These are phyloP conservation scores for Tolypeutes matacus DNA, from an alignment of 2,797 vertebrate species.

Conservation along the genomic window DNA sequence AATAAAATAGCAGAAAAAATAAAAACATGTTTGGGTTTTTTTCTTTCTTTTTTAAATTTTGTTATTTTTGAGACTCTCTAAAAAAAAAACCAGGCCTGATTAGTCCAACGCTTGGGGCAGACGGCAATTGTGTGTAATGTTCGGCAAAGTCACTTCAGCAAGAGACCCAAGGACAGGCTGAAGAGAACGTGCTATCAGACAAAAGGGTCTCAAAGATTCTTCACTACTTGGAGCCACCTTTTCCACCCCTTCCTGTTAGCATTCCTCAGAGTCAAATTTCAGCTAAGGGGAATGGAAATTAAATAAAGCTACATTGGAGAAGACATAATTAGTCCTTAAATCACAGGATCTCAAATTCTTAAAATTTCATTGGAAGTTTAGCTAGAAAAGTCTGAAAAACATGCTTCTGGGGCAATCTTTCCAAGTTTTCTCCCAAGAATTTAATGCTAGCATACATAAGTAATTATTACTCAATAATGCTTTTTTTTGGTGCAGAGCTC, in stretches of 20 bases:
- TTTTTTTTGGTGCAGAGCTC: constrained; percentile 18
- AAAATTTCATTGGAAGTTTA: constrained; percentile 71
- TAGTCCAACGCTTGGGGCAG: constrained; percentile 59
- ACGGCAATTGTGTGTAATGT: constrained; percentile 27
- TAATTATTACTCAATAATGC: constrained; percentile 61
- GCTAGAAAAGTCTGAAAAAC: constrained; percentile 52
- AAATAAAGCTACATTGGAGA: constrained; percentile 77
- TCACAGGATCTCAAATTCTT: constrained; percentile 72
- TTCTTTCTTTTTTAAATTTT: not conserved
- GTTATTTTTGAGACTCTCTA: not conserved
- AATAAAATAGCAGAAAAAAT: constrained; percentile 67
- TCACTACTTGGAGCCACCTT: constrained; percentile 10
- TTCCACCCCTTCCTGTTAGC: constrained; percentile 74
- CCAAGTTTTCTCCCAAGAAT: constrained; percentile 52
- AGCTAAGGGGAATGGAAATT: constrained; percentile 78
- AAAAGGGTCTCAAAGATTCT: constrained; percentile 54
- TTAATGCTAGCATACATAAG: constrained; percentile 54
- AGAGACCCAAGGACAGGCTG: not conserved
- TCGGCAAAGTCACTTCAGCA: constrained; percentile 46
- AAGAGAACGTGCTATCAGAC: constrained; percentile 55
- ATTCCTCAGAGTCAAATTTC: constrained; percentile 80
- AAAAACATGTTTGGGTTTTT: not conserved
- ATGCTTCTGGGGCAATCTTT: constrained; percentile 28
- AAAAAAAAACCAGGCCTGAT: constrained; percentile 5
- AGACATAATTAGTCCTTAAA: constrained; percentile 78